Percentiles rank a stretch among this genome's conserved stretches.
Evolutionary conservation across 1,140 invertebrate genomes (phyloP).

Genomic region (Euborellia annulipes): DNA sequence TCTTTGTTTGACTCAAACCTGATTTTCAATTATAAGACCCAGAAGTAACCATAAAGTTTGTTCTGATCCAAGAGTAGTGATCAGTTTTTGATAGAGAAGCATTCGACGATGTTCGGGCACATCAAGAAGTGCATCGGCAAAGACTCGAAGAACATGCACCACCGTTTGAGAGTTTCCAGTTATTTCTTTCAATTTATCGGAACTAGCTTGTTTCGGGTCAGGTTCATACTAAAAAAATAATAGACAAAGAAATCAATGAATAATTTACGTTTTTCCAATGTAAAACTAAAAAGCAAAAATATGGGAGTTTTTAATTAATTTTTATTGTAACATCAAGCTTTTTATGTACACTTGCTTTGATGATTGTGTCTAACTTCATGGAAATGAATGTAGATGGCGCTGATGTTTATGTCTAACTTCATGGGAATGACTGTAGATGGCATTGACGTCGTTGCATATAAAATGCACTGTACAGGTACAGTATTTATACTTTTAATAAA

Average conservation of each 20-base stretch:
- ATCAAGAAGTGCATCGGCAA: slow-evolving; percentile 73
- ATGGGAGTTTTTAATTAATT: too few relatives aligned
- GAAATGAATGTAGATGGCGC: too few relatives aligned
- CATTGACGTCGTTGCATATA: too few relatives aligned
- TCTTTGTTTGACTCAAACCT: slow-evolving; percentile 29
- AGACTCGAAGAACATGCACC: slow-evolving; percentile 67
- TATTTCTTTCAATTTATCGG: slow-evolving; percentile 30
- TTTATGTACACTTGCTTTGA: too few relatives aligned
- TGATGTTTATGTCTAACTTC: too few relatives aligned
- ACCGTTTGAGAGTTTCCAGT: slow-evolving; percentile 27
- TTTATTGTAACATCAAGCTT: too few relatives aligned
- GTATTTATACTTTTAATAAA: too few relatives aligned
- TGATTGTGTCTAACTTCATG: too few relatives aligned
- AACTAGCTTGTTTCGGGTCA: slow-evolving; percentile 31
- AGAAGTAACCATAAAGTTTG: slow-evolving; percentile 63
- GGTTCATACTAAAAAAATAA: slow-evolving; percentile 18
- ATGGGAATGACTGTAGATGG: too few relatives aligned
- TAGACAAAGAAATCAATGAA: slow-evolving; percentile 1
- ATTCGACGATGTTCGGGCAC: slow-evolving; percentile 75
- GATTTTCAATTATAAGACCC: slow-evolving; percentile 48
- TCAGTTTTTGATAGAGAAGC: slow-evolving; percentile 61
- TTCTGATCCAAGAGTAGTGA: slow-evolving; percentile 49
- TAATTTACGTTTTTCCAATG: neutral
- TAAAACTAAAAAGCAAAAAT: too few relatives aligned
- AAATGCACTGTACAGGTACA: too few relatives aligned